Conservation (phyloP, 2,888 invertebrate genomes). For the Ormyrus pomaceus region DNA sequence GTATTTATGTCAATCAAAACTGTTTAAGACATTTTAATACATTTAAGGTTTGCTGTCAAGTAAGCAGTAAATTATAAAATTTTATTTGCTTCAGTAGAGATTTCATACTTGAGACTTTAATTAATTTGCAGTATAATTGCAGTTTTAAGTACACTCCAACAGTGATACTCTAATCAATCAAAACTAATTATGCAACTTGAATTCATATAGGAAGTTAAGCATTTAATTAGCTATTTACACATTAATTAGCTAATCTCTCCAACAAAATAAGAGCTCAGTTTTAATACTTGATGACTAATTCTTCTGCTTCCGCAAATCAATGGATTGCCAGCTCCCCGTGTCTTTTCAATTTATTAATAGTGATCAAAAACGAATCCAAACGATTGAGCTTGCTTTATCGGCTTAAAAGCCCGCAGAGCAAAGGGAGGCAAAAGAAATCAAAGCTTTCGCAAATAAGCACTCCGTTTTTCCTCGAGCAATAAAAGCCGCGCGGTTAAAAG, state of each 20-base stretch:
- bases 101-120: background rate
- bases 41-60: too few relatives aligned
- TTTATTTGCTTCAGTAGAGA: background rate
- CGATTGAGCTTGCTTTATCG: too few relatives aligned
- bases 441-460: background rate
- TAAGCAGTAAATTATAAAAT: background rate
- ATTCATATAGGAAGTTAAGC: slow-evolving; percentile 7
- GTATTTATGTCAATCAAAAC: too few relatives aligned
- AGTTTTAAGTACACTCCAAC: slow-evolving; percentile 4
- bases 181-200: slow-evolving; percentile 24
- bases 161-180: slow-evolving; percentile 21
- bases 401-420: background rate
- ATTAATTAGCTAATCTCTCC: too few relatives aligned
- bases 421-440: slow-evolving; percentile 40
- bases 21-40: too few relatives aligned
- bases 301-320: too few relatives aligned
- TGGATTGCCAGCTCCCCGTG: too few relatives aligned
- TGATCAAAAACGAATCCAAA: too few relatives aligned
- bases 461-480: too few relatives aligned
- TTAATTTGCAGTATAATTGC: slow-evolving; percentile 27
- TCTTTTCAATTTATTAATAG: too few relatives aligned
- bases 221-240: slow-evolving; percentile 5
- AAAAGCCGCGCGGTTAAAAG: background rate
- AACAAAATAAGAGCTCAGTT: background rate
- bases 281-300: too few relatives aligned